Evolutionary conservation across 2,797 vertebrate species (phyloP), one percentile per base, ranked within the genome.

Genomic region (Danio jaintianensis): DNA sequence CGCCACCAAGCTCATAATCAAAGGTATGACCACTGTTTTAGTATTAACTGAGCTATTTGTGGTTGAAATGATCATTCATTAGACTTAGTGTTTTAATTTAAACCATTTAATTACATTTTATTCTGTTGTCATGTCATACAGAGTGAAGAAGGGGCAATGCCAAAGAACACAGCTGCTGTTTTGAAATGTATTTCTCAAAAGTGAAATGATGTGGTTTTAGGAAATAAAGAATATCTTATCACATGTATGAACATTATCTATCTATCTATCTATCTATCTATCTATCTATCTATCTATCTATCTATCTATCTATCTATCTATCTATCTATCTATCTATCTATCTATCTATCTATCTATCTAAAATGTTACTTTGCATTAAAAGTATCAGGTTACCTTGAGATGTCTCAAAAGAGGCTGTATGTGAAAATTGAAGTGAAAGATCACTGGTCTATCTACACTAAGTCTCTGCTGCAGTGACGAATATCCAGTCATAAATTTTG

Each of bases 1-100:
- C 87, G 93, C 87, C 4, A 95, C 95, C 86, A 92, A 69, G 22
- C 93, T 98, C 7, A 89, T 88, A 3, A 89, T 97, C 79, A 94
- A 76, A 94, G 96, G 96, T 96, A 90, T 18, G 59, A 8, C 7
- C 80, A 9, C 42, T 42, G 73, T 10, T 48, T 20, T 13, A 16
- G 12, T 15, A 13, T 6, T 22, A 42, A 40, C 7, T 48, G 13
- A 9, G 7, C 4, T 40, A 38, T 75, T 58, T 12, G 40, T 16
- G 20, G 0, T 15, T 10, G 11, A 42, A 20, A 13, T 22, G 22
- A 7, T 45, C 1, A 10, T 40, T 47, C 10, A 61, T 29, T 16
- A 36, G 6, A 22, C 9, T 20, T 8, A 1, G 3, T 13, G 11
- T 10, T 68, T 10, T 20, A 7, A 2, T 42, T 3, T 7, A 80